phyloP scores from a whole-genome alignment of 2,888 invertebrate species.

The Fragum fragum region DNA sequence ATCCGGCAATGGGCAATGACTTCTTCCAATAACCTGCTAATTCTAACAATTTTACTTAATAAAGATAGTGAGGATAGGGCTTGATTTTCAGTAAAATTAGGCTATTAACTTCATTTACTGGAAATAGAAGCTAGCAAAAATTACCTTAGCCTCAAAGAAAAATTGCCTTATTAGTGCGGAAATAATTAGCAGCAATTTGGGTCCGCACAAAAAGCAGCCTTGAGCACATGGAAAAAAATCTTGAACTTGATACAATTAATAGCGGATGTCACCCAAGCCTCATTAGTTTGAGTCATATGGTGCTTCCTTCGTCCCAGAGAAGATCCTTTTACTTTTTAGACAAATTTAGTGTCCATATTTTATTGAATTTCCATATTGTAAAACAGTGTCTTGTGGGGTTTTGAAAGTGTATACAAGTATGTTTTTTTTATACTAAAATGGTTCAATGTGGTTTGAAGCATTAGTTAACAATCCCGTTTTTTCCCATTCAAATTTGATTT shows the following conservation, averaged over 20 bases:
- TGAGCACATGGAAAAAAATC: conserved; percentile 12
- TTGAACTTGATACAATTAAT: conserved; percentile 37
- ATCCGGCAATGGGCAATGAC: not conserved
- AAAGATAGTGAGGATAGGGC: not conserved
- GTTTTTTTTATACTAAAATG: too few species aligned
- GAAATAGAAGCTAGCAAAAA: conserved; percentile 4
- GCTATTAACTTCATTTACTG: conserved; percentile 6
- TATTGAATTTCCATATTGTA: too few species aligned
- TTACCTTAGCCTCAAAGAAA: conserved; percentile 22
- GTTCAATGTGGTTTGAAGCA: too few species aligned
- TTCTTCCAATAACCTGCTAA: not conserved
- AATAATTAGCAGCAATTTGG: conserved; percentile 30
- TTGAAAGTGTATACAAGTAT: too few species aligned
- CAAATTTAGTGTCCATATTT: too few species aligned
- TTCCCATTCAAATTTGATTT: too few species aligned
- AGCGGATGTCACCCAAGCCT: conserved; percentile 26
- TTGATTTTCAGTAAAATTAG: not conserved
- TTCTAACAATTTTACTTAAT: not conserved
- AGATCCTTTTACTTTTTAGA: not conserved
- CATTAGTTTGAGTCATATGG: conserved; percentile 29
- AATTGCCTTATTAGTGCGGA: conserved; percentile 30
- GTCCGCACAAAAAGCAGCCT: conserved; percentile 28
- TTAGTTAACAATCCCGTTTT: too few species aligned
- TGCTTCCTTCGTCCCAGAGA: not conserved
- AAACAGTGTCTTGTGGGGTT: too few species aligned